Percentiles rank a stretch among this genome's conserved stretches.
These are phyloP conservation scores for Pantelozetes paolii DNA, from an alignment of 2,888 invertebrate species.

Conservation along the genomic window DNA sequence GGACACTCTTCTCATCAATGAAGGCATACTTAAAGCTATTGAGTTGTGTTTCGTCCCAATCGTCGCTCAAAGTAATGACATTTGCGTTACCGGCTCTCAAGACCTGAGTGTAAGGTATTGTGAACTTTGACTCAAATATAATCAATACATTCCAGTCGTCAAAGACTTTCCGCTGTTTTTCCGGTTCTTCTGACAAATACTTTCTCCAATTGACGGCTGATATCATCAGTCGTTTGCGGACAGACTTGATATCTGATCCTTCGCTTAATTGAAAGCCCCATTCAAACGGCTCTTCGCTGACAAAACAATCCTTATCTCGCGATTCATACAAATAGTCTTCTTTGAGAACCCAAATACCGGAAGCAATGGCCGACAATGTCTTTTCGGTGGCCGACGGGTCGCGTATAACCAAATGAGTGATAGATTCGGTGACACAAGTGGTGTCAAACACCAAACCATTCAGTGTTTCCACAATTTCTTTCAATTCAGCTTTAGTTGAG, in stretches of 20 bases:
- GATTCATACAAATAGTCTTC: constrained; percentile 32
- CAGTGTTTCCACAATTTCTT: not conserved
- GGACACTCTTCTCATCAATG: not conserved
- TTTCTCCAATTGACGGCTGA: constrained; percentile 21
- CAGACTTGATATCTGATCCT: not conserved
- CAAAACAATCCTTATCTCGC: not conserved
- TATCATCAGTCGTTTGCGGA: constrained; percentile 18
- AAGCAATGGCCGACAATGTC: constrained; percentile 19
- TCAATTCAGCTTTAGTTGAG: not conserved
- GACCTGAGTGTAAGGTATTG: not conserved
- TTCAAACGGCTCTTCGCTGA: not conserved
- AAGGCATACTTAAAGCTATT: not conserved
- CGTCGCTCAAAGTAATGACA: not conserved
- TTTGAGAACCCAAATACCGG: constrained; percentile 34
- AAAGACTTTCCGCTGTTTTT: not conserved
- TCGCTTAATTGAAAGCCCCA: constrained; percentile 8
- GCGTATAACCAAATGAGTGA: constrained; percentile 25
- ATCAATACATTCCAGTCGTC: constrained; percentile 26
- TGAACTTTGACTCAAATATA: not conserved
- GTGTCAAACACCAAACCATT: not conserved
- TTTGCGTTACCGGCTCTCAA: constrained; percentile 12
- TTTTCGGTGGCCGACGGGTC: constrained; percentile 26
- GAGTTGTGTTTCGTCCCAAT: not conserved
- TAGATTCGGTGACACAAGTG: not conserved
- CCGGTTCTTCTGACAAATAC: not conserved